Evolutionary conservation across 2,797 vertebrate species (phyloP), one percentile per base, ranked within the genome.

Genomic region (Sternotherus odoratus): DNA sequence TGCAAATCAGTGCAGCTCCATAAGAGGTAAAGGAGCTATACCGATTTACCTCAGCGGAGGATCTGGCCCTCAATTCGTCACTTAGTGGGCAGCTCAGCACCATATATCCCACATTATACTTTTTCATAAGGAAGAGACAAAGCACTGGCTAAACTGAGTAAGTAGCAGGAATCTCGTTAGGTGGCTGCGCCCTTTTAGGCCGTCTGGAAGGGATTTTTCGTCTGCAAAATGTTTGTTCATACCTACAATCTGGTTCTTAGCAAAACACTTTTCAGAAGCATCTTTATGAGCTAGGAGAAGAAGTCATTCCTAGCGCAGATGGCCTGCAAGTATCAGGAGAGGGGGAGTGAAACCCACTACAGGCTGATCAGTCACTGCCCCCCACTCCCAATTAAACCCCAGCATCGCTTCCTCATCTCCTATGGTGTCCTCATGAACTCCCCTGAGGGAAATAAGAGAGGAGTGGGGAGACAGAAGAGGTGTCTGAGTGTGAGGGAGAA

Each of bases 1-100:
- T 50, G 4, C 0, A 0, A 24, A 13, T 8, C 51, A 85, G 43
- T 56, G 0, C 0, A 51, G 46, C 5, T 86, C 36, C 79, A 30
- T 48, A 88, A 74, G 33, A 53, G 1, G 26, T 28, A 30, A 0
- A 1, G 28, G 9, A 77, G 12, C 0, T 1, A 17, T 28, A 46
- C 51, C 15, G 28, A 88, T 84, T 95, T 93, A 30, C n/a, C 5
- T 2, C 43, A 33, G 6, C 5, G 46, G 12, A 5, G 51, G 39
- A 0, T 72, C 24, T 56, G 19, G 10, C 2, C 4, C 43, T 53
- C 19, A 1, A 7, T 49, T 6, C 12, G 56, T 92, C 87, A 78
- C 80, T 51, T 87, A 0, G 4, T 0, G 0, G 51, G 13, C 43
- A 84, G 8, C 19, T 3, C 50, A 82, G 13, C 3, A 26, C 12